phyloP scores from a whole-genome alignment of 2,797 vertebrate species.

The Chelmon rostratus region DNA sequence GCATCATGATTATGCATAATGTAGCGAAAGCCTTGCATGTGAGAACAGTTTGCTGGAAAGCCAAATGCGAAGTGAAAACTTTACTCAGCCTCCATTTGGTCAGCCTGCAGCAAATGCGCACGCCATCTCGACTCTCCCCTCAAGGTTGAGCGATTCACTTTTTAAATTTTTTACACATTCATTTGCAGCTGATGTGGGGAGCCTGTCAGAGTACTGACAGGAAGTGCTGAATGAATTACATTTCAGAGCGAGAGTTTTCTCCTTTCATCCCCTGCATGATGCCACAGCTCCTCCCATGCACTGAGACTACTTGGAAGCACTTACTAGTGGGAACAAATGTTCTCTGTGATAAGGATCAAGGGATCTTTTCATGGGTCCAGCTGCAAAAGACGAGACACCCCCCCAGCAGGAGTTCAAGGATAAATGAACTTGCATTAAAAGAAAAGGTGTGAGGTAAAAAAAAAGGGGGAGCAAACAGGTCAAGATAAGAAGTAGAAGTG shows the following conservation, averaged over 20 bases:
- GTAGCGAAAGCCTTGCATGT: conserved; percentile 27
- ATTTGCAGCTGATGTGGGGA: conserved; percentile 47
- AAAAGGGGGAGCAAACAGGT: conserved; percentile 1
- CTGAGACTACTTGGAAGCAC: conserved; percentile 29
- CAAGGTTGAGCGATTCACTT: conserved; percentile 47
- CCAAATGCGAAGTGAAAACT: conserved; percentile 38
- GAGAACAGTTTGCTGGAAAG: conserved; percentile 29
- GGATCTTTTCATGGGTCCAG: conserved; percentile 47
- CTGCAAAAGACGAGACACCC: conserved; percentile 43
- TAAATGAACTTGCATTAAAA: conserved; percentile 21
- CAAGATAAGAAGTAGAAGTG: conserved; percentile 12
- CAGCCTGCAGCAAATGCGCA: conserved; percentile 24
- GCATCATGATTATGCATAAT: conserved; percentile 53
- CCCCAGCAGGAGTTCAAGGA: conserved; percentile 11
- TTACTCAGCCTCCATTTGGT: conserved; percentile 36
- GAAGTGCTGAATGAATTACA: conserved; percentile 58
- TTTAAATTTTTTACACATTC: conserved; percentile 47
- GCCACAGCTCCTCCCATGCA: conserved; percentile 40
- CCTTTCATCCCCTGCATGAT: conserved; percentile 57
- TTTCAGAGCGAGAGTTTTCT: conserved; percentile 38
- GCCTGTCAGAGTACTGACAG: conserved; percentile 40
- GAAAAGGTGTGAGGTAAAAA: conserved; percentile 21
- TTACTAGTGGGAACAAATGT: conserved; percentile 62
- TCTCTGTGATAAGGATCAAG: conserved; percentile 67
- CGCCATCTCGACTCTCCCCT: conserved; percentile 8